Conservation (phyloP, 2,888 invertebrate genomes). For the Dryadula phaetusa region DNA sequence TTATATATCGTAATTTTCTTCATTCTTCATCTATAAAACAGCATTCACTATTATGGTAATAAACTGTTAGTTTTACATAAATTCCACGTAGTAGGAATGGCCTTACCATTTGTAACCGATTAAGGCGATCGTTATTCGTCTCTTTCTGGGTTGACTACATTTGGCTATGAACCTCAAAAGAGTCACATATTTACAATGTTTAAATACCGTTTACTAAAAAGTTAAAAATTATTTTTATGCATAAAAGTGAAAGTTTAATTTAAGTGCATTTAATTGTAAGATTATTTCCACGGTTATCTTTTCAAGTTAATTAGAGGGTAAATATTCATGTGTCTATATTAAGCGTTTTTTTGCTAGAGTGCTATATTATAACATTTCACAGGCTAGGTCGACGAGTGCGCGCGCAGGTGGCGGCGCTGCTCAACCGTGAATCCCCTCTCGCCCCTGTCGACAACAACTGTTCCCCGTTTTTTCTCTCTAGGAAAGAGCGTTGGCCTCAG, state of each 20-base stretch:
- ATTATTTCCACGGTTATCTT: constrained; percentile 3
- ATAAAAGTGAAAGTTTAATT: constrained; percentile 8
- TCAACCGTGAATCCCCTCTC: constrained; percentile 76
- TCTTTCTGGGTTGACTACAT: constrained; percentile 40
- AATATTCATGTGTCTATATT: not conserved
- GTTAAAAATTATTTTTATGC: not conserved
- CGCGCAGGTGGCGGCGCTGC: constrained; percentile 73
- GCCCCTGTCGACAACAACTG: constrained; percentile 72
- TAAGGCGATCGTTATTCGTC: constrained; percentile 41
- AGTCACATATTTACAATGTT: not conserved
- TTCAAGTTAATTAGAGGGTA: not conserved
- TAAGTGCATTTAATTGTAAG: not conserved
- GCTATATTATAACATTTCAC: constrained; percentile 39
- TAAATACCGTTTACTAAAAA: not conserved
- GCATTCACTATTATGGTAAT: constrained; percentile 44
- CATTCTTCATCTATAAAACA: constrained; percentile 30
- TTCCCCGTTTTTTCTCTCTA: constrained; percentile 70
- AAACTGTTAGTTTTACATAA: constrained; percentile 42
- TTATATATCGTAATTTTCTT: not conserved
- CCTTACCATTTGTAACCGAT: constrained; percentile 43
- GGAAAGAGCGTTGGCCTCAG: constrained; percentile 72
- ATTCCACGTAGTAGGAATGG: constrained; percentile 40
- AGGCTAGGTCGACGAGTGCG: constrained; percentile 30
- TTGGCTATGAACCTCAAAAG: constrained; percentile 16
- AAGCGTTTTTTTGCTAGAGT: constrained; percentile 26